phyloP scores from a whole-genome alignment of 2,113 vertebrate genomes.

The human (Homo sapiens) region GRCh38 chr12:117448501-117449000 shows the following conservation, averaged over 20 bases:
- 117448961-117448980: fast-evolving
- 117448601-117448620: neutral
- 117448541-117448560: neutral
- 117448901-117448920: neutral
- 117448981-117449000: neutral
- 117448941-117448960: fast-evolving
- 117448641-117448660: neutral
- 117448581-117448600: neutral
- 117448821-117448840: fast-evolving
- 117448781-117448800: neutral
- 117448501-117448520: neutral
- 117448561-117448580: neutral
- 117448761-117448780: fast-evolving
- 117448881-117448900: neutral
- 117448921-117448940: neutral
- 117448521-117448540: fast-evolving
- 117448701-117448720: neutral
- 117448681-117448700: neutral
- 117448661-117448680: neutral
- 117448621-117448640: neutral
- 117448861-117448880: fast-evolving
- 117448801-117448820: neutral
- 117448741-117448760: neutral
- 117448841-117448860: neutral
- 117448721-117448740: fast-evolving